Evolutionary conservation across 1,140 invertebrate genomes (phyloP), one percentile per base, ranked within the genome.

Genomic region (Popillia japonica): DNA sequence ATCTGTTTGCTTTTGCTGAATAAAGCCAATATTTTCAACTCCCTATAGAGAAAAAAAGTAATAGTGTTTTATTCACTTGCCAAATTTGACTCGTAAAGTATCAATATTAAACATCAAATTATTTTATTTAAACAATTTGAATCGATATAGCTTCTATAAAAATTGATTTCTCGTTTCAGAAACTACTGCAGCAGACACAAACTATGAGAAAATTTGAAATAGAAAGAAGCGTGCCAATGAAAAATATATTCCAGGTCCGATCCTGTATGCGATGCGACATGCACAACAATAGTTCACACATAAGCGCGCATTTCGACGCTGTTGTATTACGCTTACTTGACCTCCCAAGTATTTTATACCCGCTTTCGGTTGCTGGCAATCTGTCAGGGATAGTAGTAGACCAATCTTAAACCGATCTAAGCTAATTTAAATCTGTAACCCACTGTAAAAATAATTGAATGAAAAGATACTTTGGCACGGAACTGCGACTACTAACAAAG

Each of bases 311-410:
- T n/a, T 20, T 74, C 34, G 3, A 3, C 17, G 14, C 34, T 34
- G 40, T 74, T 40, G 10, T 9, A 23, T 41, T 77, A 72, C 27
- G 40, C 20, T 61, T 80, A 82, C 82, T 78, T 82, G 78, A 64
- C 74, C 48, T 72, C 64, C 64, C 68, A 76, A 77, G 72, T 78
- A 81, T 81, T 81, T 82, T 83, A 83, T 83, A 83, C 82, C 75
- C 79, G 80, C 77, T 83, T 83, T 83, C 82, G 74, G 72, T 44
- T 41, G 27, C 79, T 83, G 82, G 82, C 77, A 73, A 20, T n/a
- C 6, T 23, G 78, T 78, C 82, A 83, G 48, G 17, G 17, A 73
- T 11, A 73, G 72, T 48, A 75, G n/a, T 17, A 14, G 22, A 72
- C 81, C 72, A 79, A 81, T 78, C 78, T 79, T 75, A 9, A 11